phyloP scores from a whole-genome alignment of 2,888 invertebrate species.

The Panorpa germanica region DNA sequence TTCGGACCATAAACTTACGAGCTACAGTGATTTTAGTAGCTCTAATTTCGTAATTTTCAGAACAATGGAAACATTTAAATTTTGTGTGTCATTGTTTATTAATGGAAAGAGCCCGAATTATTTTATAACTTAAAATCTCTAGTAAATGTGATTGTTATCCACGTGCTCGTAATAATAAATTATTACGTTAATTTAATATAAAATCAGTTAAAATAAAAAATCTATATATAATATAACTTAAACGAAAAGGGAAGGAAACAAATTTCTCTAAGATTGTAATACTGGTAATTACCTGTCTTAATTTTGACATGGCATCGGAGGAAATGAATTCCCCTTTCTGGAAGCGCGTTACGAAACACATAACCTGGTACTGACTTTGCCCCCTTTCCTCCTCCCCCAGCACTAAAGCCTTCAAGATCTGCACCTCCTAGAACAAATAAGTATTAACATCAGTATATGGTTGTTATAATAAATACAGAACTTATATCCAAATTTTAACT shows the following conservation, averaged over 20 bases:
- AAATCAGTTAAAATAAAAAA: neutral
- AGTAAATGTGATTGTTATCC: conserved; percentile 5
- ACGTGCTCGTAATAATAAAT: neutral
- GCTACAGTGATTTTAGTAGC: no score
- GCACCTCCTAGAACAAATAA: conserved; percentile 56
- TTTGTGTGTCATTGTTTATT: no score
- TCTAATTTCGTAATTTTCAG: no score
- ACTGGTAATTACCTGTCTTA: conserved; percentile 67
- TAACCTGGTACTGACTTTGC: conserved; percentile 70
- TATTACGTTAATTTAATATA: neutral
- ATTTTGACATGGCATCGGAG: conserved; percentile 90
- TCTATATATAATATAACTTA: no score
- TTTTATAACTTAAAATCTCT: no score
- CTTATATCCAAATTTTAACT: neutral
- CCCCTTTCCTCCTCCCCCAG: conserved; percentile 86
- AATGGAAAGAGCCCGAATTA: no score
- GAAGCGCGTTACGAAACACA: conserved; percentile 83
- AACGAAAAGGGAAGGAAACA: no score
- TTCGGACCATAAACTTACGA: no score
- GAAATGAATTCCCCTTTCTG: conserved; percentile 88
- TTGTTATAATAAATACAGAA: neutral
- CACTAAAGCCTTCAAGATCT: conserved; percentile 73
- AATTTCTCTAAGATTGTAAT: no score
- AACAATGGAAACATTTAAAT: no score
- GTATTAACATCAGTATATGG: neutral